Conservation (phyloP, 1,140 invertebrate genomes). For the Pseudachorutes palmiensis region DNA sequence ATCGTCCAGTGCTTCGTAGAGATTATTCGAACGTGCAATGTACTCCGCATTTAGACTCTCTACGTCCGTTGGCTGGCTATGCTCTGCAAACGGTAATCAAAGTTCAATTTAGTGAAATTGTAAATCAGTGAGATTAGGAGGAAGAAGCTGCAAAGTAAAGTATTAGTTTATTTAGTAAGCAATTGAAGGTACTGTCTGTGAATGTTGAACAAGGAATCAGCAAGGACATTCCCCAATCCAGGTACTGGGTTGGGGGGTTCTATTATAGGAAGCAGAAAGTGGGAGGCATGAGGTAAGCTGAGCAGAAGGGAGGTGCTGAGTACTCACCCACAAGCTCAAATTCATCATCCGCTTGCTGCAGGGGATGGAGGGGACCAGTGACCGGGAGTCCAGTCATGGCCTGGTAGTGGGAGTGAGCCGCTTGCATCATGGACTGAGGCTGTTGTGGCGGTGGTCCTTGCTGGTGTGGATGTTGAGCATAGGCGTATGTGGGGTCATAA, state of each 20-base stretch:
- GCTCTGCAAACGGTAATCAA: constrained; percentile 33
- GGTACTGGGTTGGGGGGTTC: too few relatives aligned
- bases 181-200: too few relatives aligned
- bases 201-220: constrained; percentile 6
- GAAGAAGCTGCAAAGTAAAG: constrained; percentile 4
- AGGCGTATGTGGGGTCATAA: constrained; percentile 33
- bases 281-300: constrained; percentile 21
- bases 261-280: too few relatives aligned
- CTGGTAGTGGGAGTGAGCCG: not conserved
- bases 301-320: constrained; percentile 25
- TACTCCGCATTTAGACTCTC: constrained; percentile 34
- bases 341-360: constrained; percentile 34
- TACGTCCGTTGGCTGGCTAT: constrained; percentile 36
- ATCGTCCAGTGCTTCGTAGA: constrained; percentile 36
- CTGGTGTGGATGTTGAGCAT: constrained; percentile 28
- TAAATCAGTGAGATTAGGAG: constrained; percentile 12
- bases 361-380: not conserved
- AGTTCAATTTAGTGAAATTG: constrained; percentile 26
- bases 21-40: constrained; percentile 33
- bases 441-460: constrained; percentile 20
- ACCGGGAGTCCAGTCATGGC: constrained; percentile 3
- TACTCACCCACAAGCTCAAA: constrained; percentile 38
- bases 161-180: not conserved
- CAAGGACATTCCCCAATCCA: constrained; percentile 1
- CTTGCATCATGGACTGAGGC: not conserved